Conservation (phyloP, 2,888 invertebrate genomes). For the Rapana venosa region DNA sequence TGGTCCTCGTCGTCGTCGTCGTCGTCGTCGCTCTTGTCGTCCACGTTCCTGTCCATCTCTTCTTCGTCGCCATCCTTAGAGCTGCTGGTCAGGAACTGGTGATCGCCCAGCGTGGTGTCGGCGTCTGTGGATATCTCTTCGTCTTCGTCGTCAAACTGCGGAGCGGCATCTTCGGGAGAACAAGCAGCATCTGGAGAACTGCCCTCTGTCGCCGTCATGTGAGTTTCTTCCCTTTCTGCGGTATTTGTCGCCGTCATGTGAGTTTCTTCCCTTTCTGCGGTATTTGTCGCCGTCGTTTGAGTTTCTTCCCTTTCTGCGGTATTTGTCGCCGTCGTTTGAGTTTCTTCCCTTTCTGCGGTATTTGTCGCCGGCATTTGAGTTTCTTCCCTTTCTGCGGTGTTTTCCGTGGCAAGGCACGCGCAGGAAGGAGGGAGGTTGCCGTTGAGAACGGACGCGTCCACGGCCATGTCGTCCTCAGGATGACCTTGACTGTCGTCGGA, state of each 20-base stretch:
- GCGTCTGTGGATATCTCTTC: background rate
- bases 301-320: background rate
- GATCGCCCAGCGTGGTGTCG: background rate
- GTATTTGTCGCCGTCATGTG: too few relatives aligned
- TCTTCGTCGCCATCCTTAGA: slow-evolving; percentile 35
- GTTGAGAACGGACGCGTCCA: slow-evolving; percentile 35
- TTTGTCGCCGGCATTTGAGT: background rate
- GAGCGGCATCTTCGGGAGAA: too few relatives aligned
- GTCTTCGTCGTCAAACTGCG: background rate
- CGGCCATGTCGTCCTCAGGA: slow-evolving; percentile 38
- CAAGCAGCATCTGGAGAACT: too few relatives aligned
- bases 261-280: too few relatives aligned
- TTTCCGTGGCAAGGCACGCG: too few relatives aligned
- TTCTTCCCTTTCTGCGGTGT: background rate
- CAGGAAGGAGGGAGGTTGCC: background rate
- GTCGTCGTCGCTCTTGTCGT: slow-evolving; percentile 45
- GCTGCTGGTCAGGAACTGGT: background rate
- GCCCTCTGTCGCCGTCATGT: background rate
- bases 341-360: background rate
- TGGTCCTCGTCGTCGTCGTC: slow-evolving; percentile 17
- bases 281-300: background rate
- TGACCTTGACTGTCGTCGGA: slow-evolving; percentile 44
- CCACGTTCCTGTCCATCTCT: background rate
- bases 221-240: too few relatives aligned
- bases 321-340: background rate